Conservation (phyloP, 1,140 invertebrate genomes). For the Proctacanthus coquilletti region DNA sequence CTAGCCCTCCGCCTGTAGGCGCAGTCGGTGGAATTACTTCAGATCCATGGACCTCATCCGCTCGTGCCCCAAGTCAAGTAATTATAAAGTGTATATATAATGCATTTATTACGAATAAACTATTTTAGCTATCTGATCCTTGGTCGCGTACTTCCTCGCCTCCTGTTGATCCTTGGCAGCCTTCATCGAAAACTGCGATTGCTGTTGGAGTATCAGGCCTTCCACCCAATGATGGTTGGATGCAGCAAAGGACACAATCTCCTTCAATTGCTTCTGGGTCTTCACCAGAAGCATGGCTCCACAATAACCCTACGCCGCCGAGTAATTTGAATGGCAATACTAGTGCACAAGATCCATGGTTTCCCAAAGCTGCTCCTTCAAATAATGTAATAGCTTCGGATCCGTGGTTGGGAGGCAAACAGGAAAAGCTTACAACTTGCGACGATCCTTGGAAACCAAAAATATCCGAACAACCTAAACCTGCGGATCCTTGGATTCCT, state of each 20-base stretch:
- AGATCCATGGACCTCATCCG: conserved; percentile 59
- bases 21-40: conserved; percentile 22
- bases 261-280: conserved; percentile 26
- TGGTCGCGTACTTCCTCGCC: conserved; percentile 34
- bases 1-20: conserved; percentile 18
- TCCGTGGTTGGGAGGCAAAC: conserved; percentile 9
- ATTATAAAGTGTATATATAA: not conserved
- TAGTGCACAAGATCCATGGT: conserved; percentile 14
- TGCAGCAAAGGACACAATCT: conserved; percentile 19
- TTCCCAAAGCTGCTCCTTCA: conserved; percentile 15
- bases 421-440: not conserved
- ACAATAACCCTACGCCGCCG: conserved; percentile 17
- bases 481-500: conserved; percentile 44
- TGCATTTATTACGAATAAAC: not conserved
- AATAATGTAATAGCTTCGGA: conserved; percentile 4
- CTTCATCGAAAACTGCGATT: conserved; percentile 13
- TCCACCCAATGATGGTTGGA: conserved; percentile 10
- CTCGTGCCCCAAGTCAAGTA: conserved; percentile 27
- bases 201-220: conserved; percentile 7
- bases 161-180: conserved; percentile 42
- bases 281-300: conserved; percentile 27
- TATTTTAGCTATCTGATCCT: conserved; percentile 33
- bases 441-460: conserved; percentile 16
- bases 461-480: conserved; percentile 15
- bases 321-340: conserved; percentile 7